These are phyloP conservation scores for Urocynchramus pylzowi DNA, from an alignment of 2,113 vertebrate species.

Conservation along the genomic window DNA sequence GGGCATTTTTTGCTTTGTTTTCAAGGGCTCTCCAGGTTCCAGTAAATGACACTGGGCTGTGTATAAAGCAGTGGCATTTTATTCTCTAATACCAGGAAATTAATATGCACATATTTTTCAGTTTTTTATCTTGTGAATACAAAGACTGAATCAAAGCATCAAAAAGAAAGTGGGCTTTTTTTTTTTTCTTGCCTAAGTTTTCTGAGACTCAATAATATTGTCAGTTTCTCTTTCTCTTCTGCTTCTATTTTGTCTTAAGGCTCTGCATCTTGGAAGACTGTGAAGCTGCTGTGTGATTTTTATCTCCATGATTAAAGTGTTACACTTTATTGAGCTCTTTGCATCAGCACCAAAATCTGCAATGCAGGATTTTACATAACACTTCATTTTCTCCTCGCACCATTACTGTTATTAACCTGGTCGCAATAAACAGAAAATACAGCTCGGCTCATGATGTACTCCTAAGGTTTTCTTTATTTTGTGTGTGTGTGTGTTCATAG, in stretches of 20 bases:
- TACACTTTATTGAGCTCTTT: constrained; percentile 79
- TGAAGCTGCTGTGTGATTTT: constrained; percentile 72
- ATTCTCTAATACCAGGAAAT: constrained; percentile 31
- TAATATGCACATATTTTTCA: not conserved
- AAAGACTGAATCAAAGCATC: not conserved
- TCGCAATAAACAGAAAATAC: constrained; percentile 75
- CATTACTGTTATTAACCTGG: constrained; percentile 78
- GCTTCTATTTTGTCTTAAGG: constrained; percentile 73
- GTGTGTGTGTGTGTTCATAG: not conserved
- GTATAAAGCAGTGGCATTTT: constrained; percentile 22
- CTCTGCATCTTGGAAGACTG: constrained; percentile 67
- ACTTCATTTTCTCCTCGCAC: constrained; percentile 72
- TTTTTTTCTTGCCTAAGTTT: constrained; percentile 19
- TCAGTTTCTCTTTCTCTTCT: constrained; percentile 46
- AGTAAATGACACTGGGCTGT: not conserved
- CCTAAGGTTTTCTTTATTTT: not conserved
- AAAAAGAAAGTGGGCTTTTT: not conserved
- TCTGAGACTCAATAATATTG: not conserved
- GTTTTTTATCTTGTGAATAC: constrained; percentile 9
- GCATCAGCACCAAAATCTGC: constrained; percentile 77
- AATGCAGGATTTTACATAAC: constrained; percentile 82
- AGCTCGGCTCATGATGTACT: constrained; percentile 49
- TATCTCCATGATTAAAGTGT: constrained; percentile 81
- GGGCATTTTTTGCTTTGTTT: not conserved
- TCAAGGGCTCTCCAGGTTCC: not conserved